These are phyloP conservation scores for Malurus alboscapulatus DNA, from an alignment of 2,113 vertebrate species.

Conservation along the genomic window DNA sequence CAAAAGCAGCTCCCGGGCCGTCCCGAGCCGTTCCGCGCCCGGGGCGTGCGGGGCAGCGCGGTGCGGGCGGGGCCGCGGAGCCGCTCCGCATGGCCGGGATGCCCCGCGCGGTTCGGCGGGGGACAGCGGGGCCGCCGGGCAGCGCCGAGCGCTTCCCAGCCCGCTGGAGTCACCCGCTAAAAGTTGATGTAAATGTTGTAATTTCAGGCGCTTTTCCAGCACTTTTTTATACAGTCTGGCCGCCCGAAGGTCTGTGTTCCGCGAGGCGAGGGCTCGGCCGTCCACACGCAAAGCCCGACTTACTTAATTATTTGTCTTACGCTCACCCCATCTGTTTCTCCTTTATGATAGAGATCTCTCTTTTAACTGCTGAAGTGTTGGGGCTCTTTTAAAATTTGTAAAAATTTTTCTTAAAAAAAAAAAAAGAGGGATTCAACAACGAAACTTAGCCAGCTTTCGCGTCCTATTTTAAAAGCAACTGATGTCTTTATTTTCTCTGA, in stretches of 20 bases:
- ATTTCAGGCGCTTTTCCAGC: conserved; percentile 40
- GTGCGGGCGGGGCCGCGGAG: neutral
- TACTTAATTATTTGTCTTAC: conserved; percentile 20
- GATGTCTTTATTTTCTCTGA: conserved; percentile 61
- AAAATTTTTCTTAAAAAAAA: too few relatives aligned
- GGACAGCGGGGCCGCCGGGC: neutral
- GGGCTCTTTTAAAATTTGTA: neutral
- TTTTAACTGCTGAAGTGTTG: conserved; percentile 8
- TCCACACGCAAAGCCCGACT: conserved; percentile 30
- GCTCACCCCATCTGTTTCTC: conserved; percentile 46
- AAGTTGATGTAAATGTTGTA: conserved; percentile 31
- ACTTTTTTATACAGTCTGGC: conserved; percentile 39
- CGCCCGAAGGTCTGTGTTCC: conserved; percentile 44
- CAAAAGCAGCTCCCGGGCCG: neutral
- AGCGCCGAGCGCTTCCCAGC: neutral
- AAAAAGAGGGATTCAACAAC: neutral
- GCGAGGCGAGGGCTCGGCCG: conserved; percentile 22
- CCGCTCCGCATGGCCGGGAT: neutral
- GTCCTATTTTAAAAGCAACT: conserved; percentile 37
- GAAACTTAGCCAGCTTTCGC: conserved; percentile 12
- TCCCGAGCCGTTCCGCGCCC: neutral
- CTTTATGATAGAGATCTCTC: conserved; percentile 41
- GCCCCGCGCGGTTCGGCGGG: neutral
- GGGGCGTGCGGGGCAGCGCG: neutral
- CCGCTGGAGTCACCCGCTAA: neutral